Evolutionary conservation across 2,797 vertebrate genomes (phyloP), one percentile per base, ranked within the genome.

Genomic region (Valencia hispanica): DNA sequence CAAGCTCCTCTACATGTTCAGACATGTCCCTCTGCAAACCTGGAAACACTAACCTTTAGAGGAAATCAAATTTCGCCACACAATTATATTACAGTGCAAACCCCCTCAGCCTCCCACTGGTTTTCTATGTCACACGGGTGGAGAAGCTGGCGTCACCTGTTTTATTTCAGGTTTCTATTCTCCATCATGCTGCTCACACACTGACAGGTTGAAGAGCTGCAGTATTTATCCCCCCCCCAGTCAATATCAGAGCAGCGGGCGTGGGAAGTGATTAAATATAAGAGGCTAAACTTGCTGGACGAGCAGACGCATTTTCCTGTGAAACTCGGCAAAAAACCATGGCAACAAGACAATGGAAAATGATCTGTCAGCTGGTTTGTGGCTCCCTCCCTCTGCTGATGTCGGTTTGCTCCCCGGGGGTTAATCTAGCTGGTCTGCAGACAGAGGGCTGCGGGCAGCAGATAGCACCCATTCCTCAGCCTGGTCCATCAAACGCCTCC

Each of bases 291-390:
- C 92, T 93, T 79, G 95, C 91, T 92, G 83, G 88, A 88, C 89
- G 72, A 88, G 88, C 61, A 1, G 85, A 76, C 72, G 86, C 78
- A 48, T 86, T 94, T 95, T 93, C 88, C 92, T 91, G 75, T 82
- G 88, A 75, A 93, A 86, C 90, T 88, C 89, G 84, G 92, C 83
- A 85, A 48, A 91, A 95, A 89, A 88, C 94, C 86, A 86, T 34
- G 70, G 89, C 86, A 95, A 94, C 93, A 71, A 84, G 92, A 88
- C 85, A 92, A 88, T 69, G 91, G 90, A 94, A 95, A 94, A 76
- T 83, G 89, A 89, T 81, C 79, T 45, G 92, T 94, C 91, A 90
- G 92, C 91, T 88, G 10, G 2, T 84, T 86, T 1, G 68, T 82
- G 36, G 76, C 61, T 77, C 32, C 50, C 50, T 34, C 22, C 32